Evolutionary conservation across 2,888 invertebrate genomes (phyloP).

Genomic region (Onchidella celtica): DNA sequence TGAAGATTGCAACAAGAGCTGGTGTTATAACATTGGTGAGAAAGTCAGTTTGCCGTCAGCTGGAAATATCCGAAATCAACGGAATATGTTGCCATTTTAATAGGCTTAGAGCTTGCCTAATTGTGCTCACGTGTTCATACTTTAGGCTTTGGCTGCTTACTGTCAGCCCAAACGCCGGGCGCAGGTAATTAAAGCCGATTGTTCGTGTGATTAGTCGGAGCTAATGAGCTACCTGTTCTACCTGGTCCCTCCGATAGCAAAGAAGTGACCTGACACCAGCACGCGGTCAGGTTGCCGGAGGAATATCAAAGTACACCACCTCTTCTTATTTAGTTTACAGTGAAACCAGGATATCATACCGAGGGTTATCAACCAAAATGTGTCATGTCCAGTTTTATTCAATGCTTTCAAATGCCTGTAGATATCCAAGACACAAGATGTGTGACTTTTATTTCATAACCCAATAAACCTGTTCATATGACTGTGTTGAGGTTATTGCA

Average conservation of each 20-base stretch:
- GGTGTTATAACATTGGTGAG: too few species aligned
- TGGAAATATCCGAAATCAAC: constrained; percentile 33
- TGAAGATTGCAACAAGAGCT: too few species aligned
- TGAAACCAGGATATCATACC: too few species aligned
- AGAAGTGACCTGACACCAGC: constrained; percentile 26
- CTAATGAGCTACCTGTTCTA: constrained; percentile 39
- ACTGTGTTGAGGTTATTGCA: too few species aligned
- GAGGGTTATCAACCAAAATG: too few species aligned
- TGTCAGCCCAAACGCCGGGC: constrained; percentile 26
- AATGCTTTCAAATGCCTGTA: too few species aligned
- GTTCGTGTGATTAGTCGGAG: constrained; percentile 22
- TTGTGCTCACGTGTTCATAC: constrained; percentile 33
- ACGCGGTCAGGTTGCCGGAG: constrained; percentile 25
- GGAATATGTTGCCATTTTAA: constrained; percentile 34
- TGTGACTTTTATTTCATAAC: too few species aligned
- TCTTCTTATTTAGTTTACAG: too few species aligned
- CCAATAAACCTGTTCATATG: too few species aligned
- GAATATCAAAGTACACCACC: too few species aligned
- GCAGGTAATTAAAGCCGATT: constrained; percentile 48
- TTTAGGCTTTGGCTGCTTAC: constrained; percentile 39
- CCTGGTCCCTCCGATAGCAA: constrained; percentile 22
- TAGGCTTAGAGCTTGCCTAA: constrained; percentile 39
- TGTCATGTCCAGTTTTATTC: too few species aligned
- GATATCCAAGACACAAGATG: too few species aligned
- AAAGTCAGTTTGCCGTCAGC: constrained; percentile 34